Conservation (phyloP, 2,113 vertebrate genomes). For the Neotoma lepida region DNA sequence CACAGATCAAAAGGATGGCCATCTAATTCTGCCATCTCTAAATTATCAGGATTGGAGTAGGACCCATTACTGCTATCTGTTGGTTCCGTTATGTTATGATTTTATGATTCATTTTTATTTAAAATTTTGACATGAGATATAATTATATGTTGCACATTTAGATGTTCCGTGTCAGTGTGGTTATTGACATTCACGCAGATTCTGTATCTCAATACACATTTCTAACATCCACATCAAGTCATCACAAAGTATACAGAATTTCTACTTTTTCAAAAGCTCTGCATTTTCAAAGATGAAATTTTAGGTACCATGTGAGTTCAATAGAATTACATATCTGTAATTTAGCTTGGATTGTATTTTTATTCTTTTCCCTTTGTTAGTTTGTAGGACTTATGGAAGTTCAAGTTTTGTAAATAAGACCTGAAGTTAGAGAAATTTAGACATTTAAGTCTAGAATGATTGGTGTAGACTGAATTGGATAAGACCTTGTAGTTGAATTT, state of each 20-base stretch:
- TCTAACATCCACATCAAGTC: neutral
- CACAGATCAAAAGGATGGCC: neutral
- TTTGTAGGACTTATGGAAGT: slow-evolving; percentile 34
- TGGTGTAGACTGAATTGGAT: slow-evolving; percentile 65
- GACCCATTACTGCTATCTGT: neutral
- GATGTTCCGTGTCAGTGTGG: neutral
- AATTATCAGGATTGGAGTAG: neutral
- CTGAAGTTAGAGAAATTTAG: slow-evolving; percentile 61
- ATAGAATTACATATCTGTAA: neutral
- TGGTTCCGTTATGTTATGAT: neutral
- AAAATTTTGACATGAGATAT: neutral
- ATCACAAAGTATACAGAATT: neutral
- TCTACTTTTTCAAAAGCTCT: neutral
- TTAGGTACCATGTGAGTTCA: neutral
- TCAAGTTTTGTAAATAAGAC: slow-evolving; percentile 61
- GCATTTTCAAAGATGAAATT: slow-evolving; percentile 25
- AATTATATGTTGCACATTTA: neutral
- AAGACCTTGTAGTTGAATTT: slow-evolving; percentile 81
- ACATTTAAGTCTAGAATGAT: slow-evolving; percentile 71
- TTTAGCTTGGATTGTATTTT: slow-evolving; percentile 8
- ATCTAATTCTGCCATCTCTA: neutral
- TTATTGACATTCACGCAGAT: neutral
- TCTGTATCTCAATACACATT: neutral
- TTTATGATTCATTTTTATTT: slow-evolving; percentile 11
- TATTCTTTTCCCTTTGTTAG: slow-evolving; percentile 57